Evolutionary conservation across 92 coral and sea anemone species (phyloP).

Genomic region (Isaurus tuberculatus): DNA sequence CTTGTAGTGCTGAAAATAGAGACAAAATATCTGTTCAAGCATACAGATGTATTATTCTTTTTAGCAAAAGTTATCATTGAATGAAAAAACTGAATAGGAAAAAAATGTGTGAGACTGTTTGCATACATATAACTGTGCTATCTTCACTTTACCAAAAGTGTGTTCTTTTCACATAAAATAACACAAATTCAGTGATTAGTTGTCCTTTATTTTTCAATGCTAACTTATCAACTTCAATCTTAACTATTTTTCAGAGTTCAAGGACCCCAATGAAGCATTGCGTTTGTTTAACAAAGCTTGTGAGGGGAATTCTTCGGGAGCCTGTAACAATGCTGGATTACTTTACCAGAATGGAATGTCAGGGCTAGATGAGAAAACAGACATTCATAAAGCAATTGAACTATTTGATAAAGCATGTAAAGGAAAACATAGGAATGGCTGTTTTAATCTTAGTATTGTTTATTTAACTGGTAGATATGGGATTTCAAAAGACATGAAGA

Average conservation of each 20-base stretch:
- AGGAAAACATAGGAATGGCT: conserved; percentile 83
- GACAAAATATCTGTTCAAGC: no score
- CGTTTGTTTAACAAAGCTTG: conserved; percentile 85
- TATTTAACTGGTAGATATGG: conserved; percentile 90
- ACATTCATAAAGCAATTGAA: conserved; percentile 86
- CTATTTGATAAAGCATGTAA: conserved; percentile 81
- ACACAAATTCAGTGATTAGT: no score
- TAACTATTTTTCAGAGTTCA: conserved; percentile 63
- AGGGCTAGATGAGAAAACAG: conserved; percentile 68
- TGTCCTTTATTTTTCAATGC: no score
- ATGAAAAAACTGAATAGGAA: no score
- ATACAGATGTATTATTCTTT: no score
- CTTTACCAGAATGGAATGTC: conserved; percentile 94
- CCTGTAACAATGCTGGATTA: conserved; percentile 96
- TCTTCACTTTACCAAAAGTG: no score
- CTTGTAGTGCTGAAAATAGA: no score
- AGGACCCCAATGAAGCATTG: conserved; percentile 91
- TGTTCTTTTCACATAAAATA: no score
- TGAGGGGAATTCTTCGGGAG: conserved; percentile 77
- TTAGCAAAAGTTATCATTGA: no score
- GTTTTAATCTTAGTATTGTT: conserved; percentile 91
- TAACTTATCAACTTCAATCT: no score
- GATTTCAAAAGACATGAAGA: conserved; percentile 82
- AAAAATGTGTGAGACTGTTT: no score
- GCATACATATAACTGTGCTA: no score